Conservation (phyloP, 2,888 invertebrate species). For the Eugnorisma glareosa region DNA sequence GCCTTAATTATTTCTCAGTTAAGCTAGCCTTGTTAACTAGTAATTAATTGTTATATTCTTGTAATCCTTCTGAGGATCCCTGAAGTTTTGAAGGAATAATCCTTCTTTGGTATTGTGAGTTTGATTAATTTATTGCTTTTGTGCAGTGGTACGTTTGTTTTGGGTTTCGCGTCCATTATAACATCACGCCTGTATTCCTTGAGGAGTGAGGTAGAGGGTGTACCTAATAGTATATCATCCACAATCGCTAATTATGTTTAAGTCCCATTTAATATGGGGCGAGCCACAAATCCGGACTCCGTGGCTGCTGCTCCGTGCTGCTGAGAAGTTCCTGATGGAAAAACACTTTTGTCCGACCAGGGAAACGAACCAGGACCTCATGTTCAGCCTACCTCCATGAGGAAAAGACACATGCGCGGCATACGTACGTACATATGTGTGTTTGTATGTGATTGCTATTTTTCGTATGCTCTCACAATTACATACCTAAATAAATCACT, state of each 20-base stretch:
- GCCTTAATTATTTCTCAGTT: conserved; percentile 63
- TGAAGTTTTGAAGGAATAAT: conserved; percentile 50
- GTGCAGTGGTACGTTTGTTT: conserved; percentile 9
- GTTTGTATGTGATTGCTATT: background rate
- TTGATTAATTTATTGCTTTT: conserved; percentile 33
- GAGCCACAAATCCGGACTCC: background rate
- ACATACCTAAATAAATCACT: background rate
- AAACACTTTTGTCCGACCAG: background rate
- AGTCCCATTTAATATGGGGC: background rate
- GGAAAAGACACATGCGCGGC: background rate
- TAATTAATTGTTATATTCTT: conserved; percentile 61
- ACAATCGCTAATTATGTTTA: background rate
- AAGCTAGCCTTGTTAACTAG: conserved; percentile 56
- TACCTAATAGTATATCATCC: background rate
- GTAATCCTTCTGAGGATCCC: conserved; percentile 38
- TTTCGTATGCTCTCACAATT: background rate
- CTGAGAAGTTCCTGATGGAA: background rate
- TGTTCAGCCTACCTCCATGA: background rate
- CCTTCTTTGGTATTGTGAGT: conserved; percentile 21
- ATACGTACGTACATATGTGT: background rate
- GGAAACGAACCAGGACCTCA: background rate
- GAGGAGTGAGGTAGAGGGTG: background rate
- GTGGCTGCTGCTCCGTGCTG: background rate
- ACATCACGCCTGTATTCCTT: background rate
- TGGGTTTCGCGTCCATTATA: background rate